phyloP scores from a whole-genome alignment of 2,888 invertebrate species.

The Dinocampus coccinellae region DNA sequence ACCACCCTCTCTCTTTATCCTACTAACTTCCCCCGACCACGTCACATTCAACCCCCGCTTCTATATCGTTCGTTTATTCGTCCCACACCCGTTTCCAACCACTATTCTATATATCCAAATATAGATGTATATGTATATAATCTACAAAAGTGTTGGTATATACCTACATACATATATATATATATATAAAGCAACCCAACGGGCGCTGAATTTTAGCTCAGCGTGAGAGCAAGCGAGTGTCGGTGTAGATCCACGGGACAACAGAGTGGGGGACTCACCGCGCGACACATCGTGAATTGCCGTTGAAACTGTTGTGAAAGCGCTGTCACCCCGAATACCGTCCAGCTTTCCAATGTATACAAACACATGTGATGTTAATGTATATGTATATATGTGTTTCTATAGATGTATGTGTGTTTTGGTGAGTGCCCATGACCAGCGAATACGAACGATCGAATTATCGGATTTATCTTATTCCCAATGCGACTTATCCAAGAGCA shows the following conservation, averaged over 20 bases:
- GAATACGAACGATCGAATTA: slow-evolving; percentile 66
- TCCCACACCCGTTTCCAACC: slow-evolving; percentile 38
- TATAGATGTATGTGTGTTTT: neutral
- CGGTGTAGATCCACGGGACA: slow-evolving; percentile 21
- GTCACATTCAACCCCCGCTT: slow-evolving; percentile 17
- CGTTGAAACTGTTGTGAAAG: slow-evolving; percentile 47
- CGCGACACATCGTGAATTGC: slow-evolving; percentile 54
- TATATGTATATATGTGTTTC: neutral
- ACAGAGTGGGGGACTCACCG: slow-evolving; percentile 41
- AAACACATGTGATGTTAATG: slow-evolving; percentile 25
- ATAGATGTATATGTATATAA: neutral
- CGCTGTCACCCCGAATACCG: slow-evolving; percentile 41
- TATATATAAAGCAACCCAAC: slow-evolving; percentile 43
- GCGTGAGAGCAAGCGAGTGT: slow-evolving; percentile 41
- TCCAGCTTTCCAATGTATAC: slow-evolving; percentile 39
- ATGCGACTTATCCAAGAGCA: slow-evolving; percentile 13
- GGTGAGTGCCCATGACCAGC: slow-evolving; percentile 44
- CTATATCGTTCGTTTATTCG: slow-evolving; percentile 31
- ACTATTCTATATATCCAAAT: slow-evolving; percentile 34
- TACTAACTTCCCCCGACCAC: slow-evolving; percentile 36
- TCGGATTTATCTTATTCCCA: slow-evolving; percentile 38
- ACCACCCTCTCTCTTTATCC: slow-evolving; percentile 17
- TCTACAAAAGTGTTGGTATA: neutral
- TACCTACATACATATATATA: neutral
- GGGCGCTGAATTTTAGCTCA: slow-evolving; percentile 46